Base-by-base conservation (phyloP, 2,888 invertebrate genomes). In the Lochmaea capreae region DNA sequence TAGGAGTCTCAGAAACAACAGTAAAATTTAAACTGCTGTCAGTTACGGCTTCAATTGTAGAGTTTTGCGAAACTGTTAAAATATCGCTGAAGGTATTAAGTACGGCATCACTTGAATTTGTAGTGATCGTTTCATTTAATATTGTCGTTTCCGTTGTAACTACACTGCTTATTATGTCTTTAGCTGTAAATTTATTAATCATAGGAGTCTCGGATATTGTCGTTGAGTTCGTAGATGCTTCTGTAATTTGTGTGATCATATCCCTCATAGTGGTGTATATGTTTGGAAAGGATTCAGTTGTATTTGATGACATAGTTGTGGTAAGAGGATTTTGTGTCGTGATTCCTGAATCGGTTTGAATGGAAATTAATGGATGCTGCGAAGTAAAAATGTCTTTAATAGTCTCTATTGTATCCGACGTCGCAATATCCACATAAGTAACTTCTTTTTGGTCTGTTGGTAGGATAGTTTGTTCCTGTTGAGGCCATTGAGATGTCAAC, bases 401-500 rank as follows among this genome's bases (percentile, higher is more conserved):
- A 10, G 10, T 54, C 54, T 54, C 0, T 16, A 16, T 54, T 16
- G 46, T 46, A 46, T 14, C 14, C 14, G 46, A 46, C 14, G 46
- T 46, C 4, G 12, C 46, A 14, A 12, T 46, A 18, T 54, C 16
- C 10, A 10, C 10, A 16, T 6, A 54, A 18, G 16, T 9, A 54
- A 3, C 18, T 10, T 52, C 52, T 52, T 9, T 8, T 54, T 54
- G 43, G 12, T 14, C 33, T 52, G n/a, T 43, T 65, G 26, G 52
- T 16, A 52, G 2, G 16, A 52, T 33, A 18, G 33, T 33, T 52
- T 52, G 14, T 22, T 66, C 33, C 39, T 61, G 61, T 61, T 52
- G 52, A 12, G 49, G 33, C 16, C 16, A 67, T n/a, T 57, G 57
- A 22, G 67, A 43, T 43, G n/a, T 18, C 11, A 61, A 16, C 67